These are phyloP conservation scores for Zonitis immaculata DNA, from an alignment of 2,888 invertebrate genomes.

Conservation along the genomic window DNA sequence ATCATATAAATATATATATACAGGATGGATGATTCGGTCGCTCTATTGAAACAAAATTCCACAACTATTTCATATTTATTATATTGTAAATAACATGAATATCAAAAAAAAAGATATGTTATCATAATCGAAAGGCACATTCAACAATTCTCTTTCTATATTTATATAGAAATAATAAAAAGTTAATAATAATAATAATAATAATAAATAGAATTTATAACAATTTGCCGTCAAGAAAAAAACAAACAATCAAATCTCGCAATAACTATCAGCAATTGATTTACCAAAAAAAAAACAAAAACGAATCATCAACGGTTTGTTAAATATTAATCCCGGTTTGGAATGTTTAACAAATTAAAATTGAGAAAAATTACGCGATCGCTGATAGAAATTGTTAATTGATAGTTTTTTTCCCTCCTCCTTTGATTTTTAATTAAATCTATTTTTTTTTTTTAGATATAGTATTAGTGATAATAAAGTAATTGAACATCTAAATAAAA, in stretches of 20 bases:
- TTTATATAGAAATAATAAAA: too few relatives aligned
- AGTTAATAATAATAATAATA: too few relatives aligned
- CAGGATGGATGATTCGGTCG: too few relatives aligned
- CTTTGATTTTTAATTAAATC: too few relatives aligned
- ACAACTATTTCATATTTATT: neutral
- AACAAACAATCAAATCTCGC: neutral
- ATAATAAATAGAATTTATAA: conserved; percentile 17
- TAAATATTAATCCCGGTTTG: conserved; percentile 15
- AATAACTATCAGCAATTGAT: conserved; percentile 7
- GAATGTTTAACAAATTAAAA: conserved; percentile 15
- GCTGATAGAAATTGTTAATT: conserved; percentile 6
- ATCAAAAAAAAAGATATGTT: conserved; percentile 29
- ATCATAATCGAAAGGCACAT: conserved; percentile 26
- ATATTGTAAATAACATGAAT: conserved; percentile 25
- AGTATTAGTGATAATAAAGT: conserved; percentile 13
- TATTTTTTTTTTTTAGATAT: too few relatives aligned
- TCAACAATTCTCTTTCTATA: conserved; percentile 10
- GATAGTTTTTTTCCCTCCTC: too few relatives aligned
- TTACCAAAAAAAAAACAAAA: too few relatives aligned
- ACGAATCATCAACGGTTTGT: too few relatives aligned
- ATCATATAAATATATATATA: too few relatives aligned
- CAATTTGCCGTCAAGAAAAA: conserved; percentile 9
- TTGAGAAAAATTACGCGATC: neutral
- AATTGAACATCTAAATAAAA: conserved; percentile 8
- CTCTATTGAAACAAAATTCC: too few relatives aligned